Evolutionary conservation across 2,888 invertebrate genomes (phyloP).

Genomic region (Cyclophora punctaria): DNA sequence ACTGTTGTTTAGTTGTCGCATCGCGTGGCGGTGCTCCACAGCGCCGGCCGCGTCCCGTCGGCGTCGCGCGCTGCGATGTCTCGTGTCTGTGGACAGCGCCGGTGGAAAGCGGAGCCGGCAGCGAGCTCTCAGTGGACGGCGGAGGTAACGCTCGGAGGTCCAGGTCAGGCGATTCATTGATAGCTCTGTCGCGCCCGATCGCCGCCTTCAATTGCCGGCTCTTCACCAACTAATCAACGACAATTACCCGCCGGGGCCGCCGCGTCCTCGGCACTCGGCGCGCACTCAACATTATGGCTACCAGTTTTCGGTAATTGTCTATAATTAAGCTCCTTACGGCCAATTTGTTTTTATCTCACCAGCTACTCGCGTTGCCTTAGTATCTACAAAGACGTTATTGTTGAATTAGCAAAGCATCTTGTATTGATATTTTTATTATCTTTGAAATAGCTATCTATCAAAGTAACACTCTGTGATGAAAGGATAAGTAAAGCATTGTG

Average conservation of each 20-base stretch:
- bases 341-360: background rate
- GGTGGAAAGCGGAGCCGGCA: too few species aligned
- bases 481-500: too few species aligned
- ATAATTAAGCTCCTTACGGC: slow-evolving; percentile 7
- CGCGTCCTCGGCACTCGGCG: background rate
- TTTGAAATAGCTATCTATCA: too few species aligned
- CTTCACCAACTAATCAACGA: slow-evolving; percentile 35
- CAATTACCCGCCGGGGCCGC: slow-evolving; percentile 27
- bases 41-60: background rate
- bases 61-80: background rate
- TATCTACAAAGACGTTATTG: too few species aligned
- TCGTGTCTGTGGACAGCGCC: too few species aligned
- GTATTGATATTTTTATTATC: too few species aligned
- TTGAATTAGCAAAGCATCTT: too few species aligned
- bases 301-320: background rate
- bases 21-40: slow-evolving; percentile 14
- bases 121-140: slow-evolving; percentile 1
- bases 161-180: too few species aligned
- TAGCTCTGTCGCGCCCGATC: background rate
- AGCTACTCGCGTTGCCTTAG: too few species aligned
- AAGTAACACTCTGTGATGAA: too few species aligned
- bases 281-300: too few species aligned
- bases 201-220: slow-evolving; percentile 30
- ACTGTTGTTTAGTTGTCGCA: slow-evolving; percentile 12
- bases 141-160: background rate